Evolutionary conservation across 2,888 invertebrate species (phyloP), one percentile per base, ranked within the genome.

Genomic region (Protophormia terraenovae): DNA sequence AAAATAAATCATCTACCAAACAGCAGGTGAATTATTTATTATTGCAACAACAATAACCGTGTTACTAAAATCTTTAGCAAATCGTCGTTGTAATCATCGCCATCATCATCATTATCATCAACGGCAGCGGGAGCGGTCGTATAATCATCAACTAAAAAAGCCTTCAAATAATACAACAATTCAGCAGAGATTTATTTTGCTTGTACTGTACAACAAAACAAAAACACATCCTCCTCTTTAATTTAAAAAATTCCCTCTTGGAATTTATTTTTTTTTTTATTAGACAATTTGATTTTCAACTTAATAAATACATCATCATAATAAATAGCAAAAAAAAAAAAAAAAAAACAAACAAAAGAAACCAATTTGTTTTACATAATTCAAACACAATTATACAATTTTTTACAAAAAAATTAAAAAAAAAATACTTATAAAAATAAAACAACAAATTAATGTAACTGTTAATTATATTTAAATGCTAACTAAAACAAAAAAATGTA

Each of bases 391-490:
- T 62, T 50, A 53, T 38, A 62, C 64, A 45, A 60, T 80, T 50
- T 72, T 66, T 72, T 32, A 53, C n/a, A 29, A 50, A 76, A 19
- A 22, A 72, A 50, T 75, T 53, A 71, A 55, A 55, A 58, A 35
- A 27, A 16, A 67, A 50, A 66, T 69, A 53, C 47, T 53, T 69
- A 71, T 35, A 32, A 50, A 47, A 67, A 69, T 22, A 24, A 50
- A 67, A 19, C 58, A 81, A 67, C 1, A 69, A 67, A 71, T 71
- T 69, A 62, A 82, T 77, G 77, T 77, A 77, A 82, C 55, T 82
- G 82, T 82, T 83, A 71, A 82, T 67, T 69, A 82, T 82, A 83
- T 83, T 71, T 82, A 82, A 82, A 83, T 71, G 76, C 69, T 72
- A 82, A 64, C 55, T 76, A 69, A 69, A 80, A 50, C 16, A 67